Percentiles rank a stretch among this genome's conserved stretches.
Conservation (phyloP, 2,797 vertebrate species). For the Leptodactylus fallax region DNA sequence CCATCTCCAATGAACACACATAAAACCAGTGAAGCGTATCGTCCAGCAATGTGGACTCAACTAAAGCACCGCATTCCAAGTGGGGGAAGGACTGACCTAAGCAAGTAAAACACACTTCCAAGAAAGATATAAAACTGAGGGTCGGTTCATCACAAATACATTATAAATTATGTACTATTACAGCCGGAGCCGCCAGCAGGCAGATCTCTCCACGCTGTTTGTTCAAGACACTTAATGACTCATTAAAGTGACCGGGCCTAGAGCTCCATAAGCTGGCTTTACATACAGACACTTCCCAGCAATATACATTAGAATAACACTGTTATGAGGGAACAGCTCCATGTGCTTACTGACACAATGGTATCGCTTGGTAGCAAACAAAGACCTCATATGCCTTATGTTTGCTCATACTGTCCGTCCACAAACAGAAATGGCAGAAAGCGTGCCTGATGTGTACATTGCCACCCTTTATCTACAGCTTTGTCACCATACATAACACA, state of each 20-base stretch:
- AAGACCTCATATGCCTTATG: neutral
- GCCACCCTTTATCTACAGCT: neutral
- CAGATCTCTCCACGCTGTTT: constrained; percentile 20
- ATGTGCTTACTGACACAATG: neutral
- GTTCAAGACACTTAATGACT: constrained; percentile 15
- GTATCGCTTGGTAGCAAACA: neutral
- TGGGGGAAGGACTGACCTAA: no score
- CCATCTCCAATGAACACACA: no score
- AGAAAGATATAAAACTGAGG: no score
- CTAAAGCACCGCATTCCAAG: no score
- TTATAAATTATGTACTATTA: neutral
- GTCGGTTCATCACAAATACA: no score
- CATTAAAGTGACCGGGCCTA: constrained; percentile 20
- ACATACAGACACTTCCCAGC: constrained; percentile 8
- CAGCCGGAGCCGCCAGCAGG: constrained; percentile 9
- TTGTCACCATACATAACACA: neutral
- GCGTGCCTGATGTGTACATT: neutral
- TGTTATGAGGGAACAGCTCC: neutral
- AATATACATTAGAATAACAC: constrained; percentile 17
- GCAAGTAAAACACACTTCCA: no score
- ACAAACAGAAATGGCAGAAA: neutral
- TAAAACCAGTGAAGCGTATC: no score
- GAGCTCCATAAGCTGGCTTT: constrained; percentile 1
- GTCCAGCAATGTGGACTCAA: no score
- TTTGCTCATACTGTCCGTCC: neutral